These are phyloP conservation scores for Corythaixoides concolor DNA, from an alignment of 2,113 vertebrate species.

Conservation along the genomic window DNA sequence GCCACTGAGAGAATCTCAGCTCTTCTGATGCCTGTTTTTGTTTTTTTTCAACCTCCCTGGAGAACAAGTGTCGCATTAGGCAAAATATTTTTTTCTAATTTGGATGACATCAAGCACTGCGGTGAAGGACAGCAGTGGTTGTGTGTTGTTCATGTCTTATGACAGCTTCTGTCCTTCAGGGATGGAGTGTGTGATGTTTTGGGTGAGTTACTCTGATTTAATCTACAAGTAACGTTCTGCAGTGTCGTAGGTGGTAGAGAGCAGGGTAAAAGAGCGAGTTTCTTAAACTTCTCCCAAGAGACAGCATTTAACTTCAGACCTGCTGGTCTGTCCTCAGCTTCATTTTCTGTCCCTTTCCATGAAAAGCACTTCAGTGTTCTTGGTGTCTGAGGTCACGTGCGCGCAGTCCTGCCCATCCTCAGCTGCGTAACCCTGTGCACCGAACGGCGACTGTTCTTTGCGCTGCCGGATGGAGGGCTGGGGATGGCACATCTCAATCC, in stretches of 20 bases:
- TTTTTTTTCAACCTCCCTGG: neutral
- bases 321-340: neutral
- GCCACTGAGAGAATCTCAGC: accelerated
- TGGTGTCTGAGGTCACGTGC: accelerated
- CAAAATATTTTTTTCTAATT: neutral
- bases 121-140: accelerated
- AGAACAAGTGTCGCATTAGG: accelerated
- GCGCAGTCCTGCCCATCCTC: accelerated
- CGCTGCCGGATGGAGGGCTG: accelerated
- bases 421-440: accelerated
- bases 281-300: neutral
- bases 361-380: neutral
- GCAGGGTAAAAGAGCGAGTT: neutral
- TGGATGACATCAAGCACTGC: neutral
- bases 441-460: accelerated
- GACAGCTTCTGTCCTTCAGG: neutral
- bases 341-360: neutral
- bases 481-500: accelerated
- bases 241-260: neutral
- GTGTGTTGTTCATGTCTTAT: neutral
- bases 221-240: neutral
- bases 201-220: neutral
- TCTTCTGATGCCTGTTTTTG: neutral
- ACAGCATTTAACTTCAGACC: neutral
- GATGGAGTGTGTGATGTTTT: accelerated